Evolutionary conservation across 2,113 vertebrate genomes (phyloP), one percentile per base, ranked within the genome.

Genomic region (Pseudopipra pipra): DNA sequence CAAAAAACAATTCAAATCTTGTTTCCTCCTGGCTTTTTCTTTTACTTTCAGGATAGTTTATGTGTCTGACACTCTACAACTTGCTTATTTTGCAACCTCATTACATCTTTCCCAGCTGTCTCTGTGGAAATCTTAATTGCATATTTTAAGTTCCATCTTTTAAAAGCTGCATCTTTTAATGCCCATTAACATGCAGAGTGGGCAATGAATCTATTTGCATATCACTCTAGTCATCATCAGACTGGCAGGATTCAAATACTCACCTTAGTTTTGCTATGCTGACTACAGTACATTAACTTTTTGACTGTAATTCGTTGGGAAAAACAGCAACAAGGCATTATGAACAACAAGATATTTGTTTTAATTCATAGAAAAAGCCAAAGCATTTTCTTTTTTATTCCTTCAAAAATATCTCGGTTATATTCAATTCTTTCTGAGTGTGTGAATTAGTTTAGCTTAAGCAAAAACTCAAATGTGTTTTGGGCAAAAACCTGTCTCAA

Each of bases 111-210:
- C 92, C 84, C 61, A 93, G 56, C 24, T 92, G 72, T 92, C 79
- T 95, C 79, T 18, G 7, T 88, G 82, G 61, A 94, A 95, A 90
- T 86, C 79, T 86, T 96, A 88, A 93, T 95, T 96, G 56, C 41
- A 81, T 56, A 85, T 77, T 90, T 96, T 93, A 88, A 95, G 65
- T 66, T 93, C 17, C 8, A 88, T 49, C 72, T 90, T 68, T 92
- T 71, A 83, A 90, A 96, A 94, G 55, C 59, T 88, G 52, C 43
- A 74, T 77, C 72, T 95, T 46, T 90, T 87, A 92, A 59, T 71
- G 22, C 35, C 93, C 59, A 74, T 95, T 91, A 63, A 27, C 15
- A 12, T 72, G 41, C 22, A 44, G 22, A 49, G 17, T 70, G 39
- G 30, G 63, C 68, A 85, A 63, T 6, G 2, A 94, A 77, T 71